A percentile compares a stretch with the other conserved stretches of the same genome.
phyloP scores from a whole-genome alignment of 2,113 vertebrate species.

The Dendrocopos noguchii region DNA sequence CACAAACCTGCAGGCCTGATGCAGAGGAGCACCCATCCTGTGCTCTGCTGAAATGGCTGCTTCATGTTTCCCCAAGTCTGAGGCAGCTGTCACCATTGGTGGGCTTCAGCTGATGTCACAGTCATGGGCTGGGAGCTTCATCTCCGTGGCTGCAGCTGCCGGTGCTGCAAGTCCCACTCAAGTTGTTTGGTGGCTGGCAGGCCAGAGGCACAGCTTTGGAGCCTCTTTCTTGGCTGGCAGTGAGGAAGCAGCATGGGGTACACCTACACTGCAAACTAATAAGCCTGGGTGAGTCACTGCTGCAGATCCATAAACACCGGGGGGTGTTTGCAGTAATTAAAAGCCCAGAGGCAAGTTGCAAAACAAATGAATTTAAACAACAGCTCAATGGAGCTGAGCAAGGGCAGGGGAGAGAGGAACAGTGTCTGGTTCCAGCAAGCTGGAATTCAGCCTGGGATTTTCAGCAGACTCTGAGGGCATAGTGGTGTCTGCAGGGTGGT shows the following conservation, averaged over 20 bases:
- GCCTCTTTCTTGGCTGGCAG: neutral
- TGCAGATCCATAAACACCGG: neutral
- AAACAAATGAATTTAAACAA: neutral
- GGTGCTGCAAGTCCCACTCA: neutral
- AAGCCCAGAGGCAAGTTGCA: neutral
- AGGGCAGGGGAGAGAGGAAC: neutral
- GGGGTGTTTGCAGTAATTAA: neutral
- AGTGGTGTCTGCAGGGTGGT: fast-evolving
- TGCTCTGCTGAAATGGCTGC: neutral
- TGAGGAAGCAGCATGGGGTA: neutral
- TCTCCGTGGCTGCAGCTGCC: neutral
- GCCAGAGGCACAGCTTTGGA: neutral
- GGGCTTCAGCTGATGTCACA: neutral
- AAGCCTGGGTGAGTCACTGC: neutral
- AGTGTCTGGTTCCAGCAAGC: neutral
- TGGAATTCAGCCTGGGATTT: neutral
- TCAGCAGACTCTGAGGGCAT: neutral
- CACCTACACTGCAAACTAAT: neutral
- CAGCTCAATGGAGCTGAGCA: neutral
- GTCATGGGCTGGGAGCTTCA: neutral
- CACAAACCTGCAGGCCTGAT: no score
- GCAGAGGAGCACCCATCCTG: neutral
- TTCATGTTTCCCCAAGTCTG: neutral
- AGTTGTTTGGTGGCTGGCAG: neutral
- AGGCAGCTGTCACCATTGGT: neutral